Conservation (phyloP, 2,888 invertebrate genomes). For the Amblyjoppa fuscipennis region DNA sequence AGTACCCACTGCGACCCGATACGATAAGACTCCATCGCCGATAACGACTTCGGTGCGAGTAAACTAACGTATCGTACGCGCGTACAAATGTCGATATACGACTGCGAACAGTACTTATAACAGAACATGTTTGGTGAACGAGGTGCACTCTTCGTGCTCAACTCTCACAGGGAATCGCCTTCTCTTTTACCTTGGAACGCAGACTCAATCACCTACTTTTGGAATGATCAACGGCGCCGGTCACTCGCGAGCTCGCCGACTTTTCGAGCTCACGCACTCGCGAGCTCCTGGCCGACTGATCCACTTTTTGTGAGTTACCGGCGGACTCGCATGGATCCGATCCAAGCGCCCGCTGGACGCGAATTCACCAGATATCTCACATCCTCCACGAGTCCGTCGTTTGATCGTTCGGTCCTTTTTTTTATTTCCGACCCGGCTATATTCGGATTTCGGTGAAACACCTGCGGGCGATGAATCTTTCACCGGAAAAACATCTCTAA, state of each 20-base stretch:
- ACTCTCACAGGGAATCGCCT: conserved; percentile 54
- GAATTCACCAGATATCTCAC: conserved; percentile 10
- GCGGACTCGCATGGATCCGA: conserved; percentile 39
- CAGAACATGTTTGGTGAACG: conserved; percentile 43
- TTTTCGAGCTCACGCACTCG: conserved; percentile 55
- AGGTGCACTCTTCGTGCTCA: conserved; percentile 44
- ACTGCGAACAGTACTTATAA: background rate
- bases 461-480: too few relatives aligned
- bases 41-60: conserved; percentile 14
- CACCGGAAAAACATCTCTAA: too few relatives aligned
- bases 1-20: conserved; percentile 2
- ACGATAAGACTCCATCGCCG: conserved; percentile 32
- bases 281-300: conserved; percentile 67
- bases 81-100: background rate
- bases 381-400: background rate
- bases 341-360: background rate
- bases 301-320: conserved; percentile 65
- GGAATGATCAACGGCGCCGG: conserved; percentile 66
- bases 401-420: conserved; percentile 18
- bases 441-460: conserved; percentile 3
- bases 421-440: background rate
- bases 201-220: conserved; percentile 69
- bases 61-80: background rate
- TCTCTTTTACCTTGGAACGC: conserved; percentile 66
- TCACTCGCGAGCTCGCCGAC: conserved; percentile 49